A percentile compares a stretch with the other conserved stretches of the same genome.
Evolutionary conservation across 2,797 vertebrate species (phyloP).

Genomic region (Chloroceryle amazona): DNA sequence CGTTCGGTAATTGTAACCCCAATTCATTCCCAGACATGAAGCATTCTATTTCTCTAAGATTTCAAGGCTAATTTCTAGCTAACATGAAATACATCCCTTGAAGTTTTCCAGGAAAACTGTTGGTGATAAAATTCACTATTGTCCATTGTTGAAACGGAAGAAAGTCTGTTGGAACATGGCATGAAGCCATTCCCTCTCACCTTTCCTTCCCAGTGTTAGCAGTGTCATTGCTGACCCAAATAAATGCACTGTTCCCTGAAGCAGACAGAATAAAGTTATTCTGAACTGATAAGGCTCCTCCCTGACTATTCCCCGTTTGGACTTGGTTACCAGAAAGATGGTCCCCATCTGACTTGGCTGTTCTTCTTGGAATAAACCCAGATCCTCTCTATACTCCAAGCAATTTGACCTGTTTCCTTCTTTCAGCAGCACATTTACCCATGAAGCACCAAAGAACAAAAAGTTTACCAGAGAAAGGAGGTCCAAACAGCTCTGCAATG

Average conservation of each 20-base stretch:
- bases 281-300: conserved; percentile 35
- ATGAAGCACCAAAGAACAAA: neutral
- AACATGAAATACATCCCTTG: neutral
- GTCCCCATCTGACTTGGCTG: conserved; percentile 63
- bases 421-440: neutral
- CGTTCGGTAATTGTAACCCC: neutral
- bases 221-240: neutral
- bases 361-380: conserved; percentile 42
- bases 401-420: neutral
- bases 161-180: neutral
- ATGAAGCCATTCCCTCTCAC: neutral
- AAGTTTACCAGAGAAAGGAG: neutral
- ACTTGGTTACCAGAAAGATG: neutral
- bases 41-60: neutral
- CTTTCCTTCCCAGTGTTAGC: conserved; percentile 1
- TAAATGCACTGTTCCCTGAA: neutral
- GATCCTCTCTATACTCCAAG: neutral
- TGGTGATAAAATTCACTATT: neutral
- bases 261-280: neutral
- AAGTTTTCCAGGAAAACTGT: neutral
- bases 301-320: neutral
- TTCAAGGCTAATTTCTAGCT: neutral
- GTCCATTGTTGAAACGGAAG: neutral
- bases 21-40: neutral
- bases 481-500: neutral